Evolutionary conservation across 2,888 invertebrate species (phyloP), one percentile per base, ranked within the genome.

Genomic region (Tenthredo livida): DNA sequence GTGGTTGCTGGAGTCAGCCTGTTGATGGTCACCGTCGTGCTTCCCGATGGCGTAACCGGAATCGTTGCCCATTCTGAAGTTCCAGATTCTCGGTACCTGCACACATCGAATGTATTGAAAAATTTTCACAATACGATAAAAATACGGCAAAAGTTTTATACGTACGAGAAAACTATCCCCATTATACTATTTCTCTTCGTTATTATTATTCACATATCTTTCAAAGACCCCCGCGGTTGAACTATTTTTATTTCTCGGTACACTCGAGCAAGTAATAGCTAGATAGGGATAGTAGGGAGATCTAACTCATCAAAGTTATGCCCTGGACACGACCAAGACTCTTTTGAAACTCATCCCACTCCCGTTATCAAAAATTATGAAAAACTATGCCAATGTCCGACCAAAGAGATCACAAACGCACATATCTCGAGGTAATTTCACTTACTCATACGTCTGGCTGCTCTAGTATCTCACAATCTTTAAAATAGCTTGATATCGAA

Each of bases 61-160:
- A 99, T 97, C 87, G 98, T 98, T 88, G 97, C 97, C 98, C 98
- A 99, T 90, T 98, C 97, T 54, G 97, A 96, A 89, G 96, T 96
- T 85, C 98, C 98, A 0, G 97, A 96, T 94, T 98, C 97, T 85
- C 98, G 95, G 94, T 98, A 98, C 95, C 95, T 95, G 89, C 40
- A 86, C 70, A 86, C 54, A 37, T 37, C 0, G 40, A 78, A 58
- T 10, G 17, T 40, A 21, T 47, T 7, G 10, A 7, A 37, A 4
- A n/a, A 1, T 21, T 17, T 80, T 61, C 37, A 61, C 33, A 33
- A 37, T 21, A 4, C 50, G 29, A 2, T n/a, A 43, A 80, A 25
- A 58, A 77, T 33, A 7, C 7, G 17, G 47, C 7, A 54, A 77
- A 77, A 77, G 7, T 77, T 77, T 77, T 12, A n/a, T 21, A 21